These are phyloP conservation scores for Sebastes diaconus DNA, from an alignment of 2,797 vertebrate species.

Conservation along the genomic window DNA sequence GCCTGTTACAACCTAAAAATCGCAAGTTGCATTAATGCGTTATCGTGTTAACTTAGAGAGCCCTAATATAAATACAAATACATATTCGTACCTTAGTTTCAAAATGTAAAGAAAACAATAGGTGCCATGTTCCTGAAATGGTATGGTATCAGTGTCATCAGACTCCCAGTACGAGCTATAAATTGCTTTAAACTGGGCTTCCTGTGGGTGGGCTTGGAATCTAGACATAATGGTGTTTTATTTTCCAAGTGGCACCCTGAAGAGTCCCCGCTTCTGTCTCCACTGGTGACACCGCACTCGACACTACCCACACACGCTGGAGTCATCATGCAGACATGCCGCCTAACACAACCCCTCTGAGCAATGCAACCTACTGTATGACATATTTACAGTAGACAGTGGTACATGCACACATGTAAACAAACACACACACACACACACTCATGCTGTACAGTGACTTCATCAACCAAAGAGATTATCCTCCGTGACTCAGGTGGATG, in stretches of 20 bases:
- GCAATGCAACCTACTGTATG: constrained; percentile 66
- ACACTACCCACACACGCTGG: constrained; percentile 66
- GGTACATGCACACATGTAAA: constrained; percentile 54
- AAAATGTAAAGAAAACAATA: neutral
- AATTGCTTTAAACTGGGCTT: constrained; percentile 41
- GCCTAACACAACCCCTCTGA: constrained; percentile 63
- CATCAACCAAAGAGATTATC: constrained; percentile 74
- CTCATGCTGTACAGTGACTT: constrained; percentile 65
- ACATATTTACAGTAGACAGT: constrained; percentile 72
- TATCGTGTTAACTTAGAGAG: no score
- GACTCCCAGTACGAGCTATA: neutral
- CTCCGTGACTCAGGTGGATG: constrained; percentile 76
- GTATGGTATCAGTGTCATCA: neutral
- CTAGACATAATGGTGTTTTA: constrained; percentile 61
- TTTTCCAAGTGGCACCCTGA: constrained; percentile 62
- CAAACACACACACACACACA: constrained; percentile 25
- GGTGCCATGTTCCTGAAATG: neutral
- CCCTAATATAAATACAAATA: neutral
- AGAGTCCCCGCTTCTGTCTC: constrained; percentile 63
- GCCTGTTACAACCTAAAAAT: no score
- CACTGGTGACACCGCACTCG: constrained; percentile 62
- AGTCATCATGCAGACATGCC: constrained; percentile 65
- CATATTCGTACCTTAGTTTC: neutral
- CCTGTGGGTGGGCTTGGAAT: constrained; percentile 54
- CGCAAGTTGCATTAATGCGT: no score